These are phyloP conservation scores for Caenorhabditis drosophilae DNA, from an alignment of 2,888 invertebrate species.

Conservation along the genomic window DNA sequence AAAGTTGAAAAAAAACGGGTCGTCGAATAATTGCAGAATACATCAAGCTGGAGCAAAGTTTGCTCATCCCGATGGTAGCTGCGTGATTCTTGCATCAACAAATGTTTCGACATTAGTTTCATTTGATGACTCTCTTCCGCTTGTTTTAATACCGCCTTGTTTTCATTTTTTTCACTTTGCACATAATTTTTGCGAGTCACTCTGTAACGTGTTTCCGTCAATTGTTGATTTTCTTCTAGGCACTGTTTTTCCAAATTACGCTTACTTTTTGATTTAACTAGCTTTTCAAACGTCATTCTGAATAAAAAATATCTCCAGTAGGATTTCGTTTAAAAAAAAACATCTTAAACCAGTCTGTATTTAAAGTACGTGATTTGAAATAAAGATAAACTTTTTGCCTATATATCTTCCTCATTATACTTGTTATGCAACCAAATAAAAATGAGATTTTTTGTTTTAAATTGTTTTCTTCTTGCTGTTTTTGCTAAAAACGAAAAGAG, in stretches of 20 bases:
- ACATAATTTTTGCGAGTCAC: slow-evolving; percentile 32
- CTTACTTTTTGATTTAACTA: slow-evolving; percentile 44
- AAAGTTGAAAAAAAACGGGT: not conserved
- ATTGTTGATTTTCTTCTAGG: slow-evolving; percentile 42
- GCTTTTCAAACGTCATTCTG: slow-evolving; percentile 15
- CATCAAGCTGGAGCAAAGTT: slow-evolving; percentile 38
- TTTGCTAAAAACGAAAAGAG: too few relatives aligned
- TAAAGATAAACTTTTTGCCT: slow-evolving; percentile 28
- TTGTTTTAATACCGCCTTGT: slow-evolving; percentile 25
- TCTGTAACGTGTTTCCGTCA: slow-evolving; percentile 33
- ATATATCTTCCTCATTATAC: slow-evolving; percentile 1
- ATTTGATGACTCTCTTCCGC: slow-evolving; percentile 30
- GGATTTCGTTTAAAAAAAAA: too few relatives aligned
- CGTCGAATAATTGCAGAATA: slow-evolving; percentile 28
- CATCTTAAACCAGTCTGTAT: slow-evolving; percentile 30
- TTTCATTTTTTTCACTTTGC: slow-evolving; percentile 37
- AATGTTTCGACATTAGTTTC: slow-evolving; percentile 29
- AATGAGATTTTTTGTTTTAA: too few relatives aligned
- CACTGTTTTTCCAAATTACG: slow-evolving; percentile 42
- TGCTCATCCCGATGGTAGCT: slow-evolving; percentile 28
- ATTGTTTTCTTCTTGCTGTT: too few relatives aligned
- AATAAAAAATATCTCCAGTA: too few relatives aligned
- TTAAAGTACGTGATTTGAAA: slow-evolving; percentile 23
- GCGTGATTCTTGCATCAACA: slow-evolving; percentile 20
- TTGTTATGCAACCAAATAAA: too few relatives aligned